These are phyloP conservation scores for Paraplagusia blochii DNA, from an alignment of 2,113 vertebrate genomes.

Conservation along the genomic window DNA sequence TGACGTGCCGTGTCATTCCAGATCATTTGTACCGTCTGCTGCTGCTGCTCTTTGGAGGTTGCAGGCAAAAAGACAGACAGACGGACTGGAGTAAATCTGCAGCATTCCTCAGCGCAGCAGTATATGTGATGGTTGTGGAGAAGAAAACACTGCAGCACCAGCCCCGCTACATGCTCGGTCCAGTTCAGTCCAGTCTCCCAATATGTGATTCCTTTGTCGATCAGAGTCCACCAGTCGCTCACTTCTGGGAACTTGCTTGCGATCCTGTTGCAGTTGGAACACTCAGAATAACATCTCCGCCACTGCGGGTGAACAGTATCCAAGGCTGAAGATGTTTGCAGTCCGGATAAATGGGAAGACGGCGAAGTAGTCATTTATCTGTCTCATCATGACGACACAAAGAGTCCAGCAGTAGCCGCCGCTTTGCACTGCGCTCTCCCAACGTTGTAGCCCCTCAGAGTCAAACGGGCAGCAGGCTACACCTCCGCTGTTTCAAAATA, in stretches of 20 bases:
- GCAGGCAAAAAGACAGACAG: slow-evolving; percentile 3
- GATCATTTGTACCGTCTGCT: not conserved
- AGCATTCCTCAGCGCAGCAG: slow-evolving; percentile 25
- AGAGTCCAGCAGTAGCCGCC: not conserved
- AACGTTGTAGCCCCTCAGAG: not conserved
- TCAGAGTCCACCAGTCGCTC: not conserved
- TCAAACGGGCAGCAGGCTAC: not conserved
- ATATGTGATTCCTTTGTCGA: not conserved
- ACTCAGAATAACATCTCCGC: not conserved
- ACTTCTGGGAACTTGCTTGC: not conserved
- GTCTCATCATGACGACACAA: too few relatives aligned
- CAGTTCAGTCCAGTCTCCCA: not conserved
- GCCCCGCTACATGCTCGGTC: too few relatives aligned
- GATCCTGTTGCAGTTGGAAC: not conserved
- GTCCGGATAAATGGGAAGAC: too few relatives aligned
- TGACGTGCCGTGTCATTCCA: slow-evolving; percentile 2
- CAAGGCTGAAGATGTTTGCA: not conserved
- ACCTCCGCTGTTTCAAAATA: not conserved
- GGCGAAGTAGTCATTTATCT: too few relatives aligned
- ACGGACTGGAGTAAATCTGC: slow-evolving; percentile 15
- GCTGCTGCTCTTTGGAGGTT: not conserved
- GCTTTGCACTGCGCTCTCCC: too few relatives aligned
- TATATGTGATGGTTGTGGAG: not conserved
- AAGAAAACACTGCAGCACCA: slow-evolving; percentile 9
- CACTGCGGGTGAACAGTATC: not conserved